phyloP scores from a whole-genome alignment of 2,888 invertebrate species.

The Sminthurinus aureus region DNA sequence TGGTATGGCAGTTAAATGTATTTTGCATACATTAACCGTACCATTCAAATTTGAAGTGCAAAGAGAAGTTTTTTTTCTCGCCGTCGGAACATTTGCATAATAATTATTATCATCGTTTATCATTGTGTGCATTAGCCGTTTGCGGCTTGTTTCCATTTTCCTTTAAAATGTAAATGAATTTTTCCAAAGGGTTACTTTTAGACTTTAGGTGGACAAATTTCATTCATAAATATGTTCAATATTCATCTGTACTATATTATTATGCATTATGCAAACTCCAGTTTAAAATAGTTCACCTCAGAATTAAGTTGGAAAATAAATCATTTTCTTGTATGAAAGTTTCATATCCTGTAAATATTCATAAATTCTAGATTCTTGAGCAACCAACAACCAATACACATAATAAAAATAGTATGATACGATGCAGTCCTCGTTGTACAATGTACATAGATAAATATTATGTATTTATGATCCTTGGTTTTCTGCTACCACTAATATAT shows the following conservation, averaged over 20 bases:
- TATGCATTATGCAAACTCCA: too few species aligned
- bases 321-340: too few species aligned
- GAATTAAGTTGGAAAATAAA: too few species aligned
- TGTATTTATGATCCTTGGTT: background rate
- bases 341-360: too few species aligned
- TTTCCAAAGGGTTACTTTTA: background rate
- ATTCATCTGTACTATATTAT: too few species aligned
- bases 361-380: too few species aligned
- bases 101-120: background rate
- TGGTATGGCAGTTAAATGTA: conserved; percentile 11
- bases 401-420: too few species aligned
- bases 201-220: background rate
- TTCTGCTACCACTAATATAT: background rate
- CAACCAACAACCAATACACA: too few species aligned
- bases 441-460: background rate
- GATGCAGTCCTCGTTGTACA: too few species aligned
- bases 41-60: conserved; percentile 21
- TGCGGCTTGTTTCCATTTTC: background rate
- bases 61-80: conserved; percentile 2
- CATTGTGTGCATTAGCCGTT: too few species aligned
- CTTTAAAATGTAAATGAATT: conserved; percentile 6
- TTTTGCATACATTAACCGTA: conserved; percentile 9
- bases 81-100: conserved; percentile 12
- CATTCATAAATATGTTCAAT: background rate
- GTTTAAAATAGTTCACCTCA: too few species aligned